Evolutionary conservation across 2,113 vertebrate genomes (phyloP).

Genomic region (Tringa solitaria): DNA sequence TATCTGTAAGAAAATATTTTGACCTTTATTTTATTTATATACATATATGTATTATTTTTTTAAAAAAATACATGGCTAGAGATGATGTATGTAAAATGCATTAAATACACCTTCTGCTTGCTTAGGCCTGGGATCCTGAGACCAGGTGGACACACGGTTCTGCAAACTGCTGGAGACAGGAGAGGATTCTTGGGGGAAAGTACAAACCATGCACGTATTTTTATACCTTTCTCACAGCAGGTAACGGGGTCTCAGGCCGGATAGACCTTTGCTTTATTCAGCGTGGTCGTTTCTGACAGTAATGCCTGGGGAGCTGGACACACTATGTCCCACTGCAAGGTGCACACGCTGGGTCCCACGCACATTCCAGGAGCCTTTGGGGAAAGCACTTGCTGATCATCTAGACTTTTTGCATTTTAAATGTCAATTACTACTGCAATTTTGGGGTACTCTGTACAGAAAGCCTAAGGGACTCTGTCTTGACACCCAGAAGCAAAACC

Average conservation of each 20-base stretch:
- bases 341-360: neutral
- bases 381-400: neutral
- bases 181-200: neutral
- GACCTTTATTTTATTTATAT: neutral
- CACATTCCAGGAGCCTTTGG: accelerated
- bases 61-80: neutral
- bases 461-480: neutral
- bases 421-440: neutral
- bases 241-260: neutral
- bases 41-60: neutral
- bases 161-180: neutral
- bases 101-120: neutral
- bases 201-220: neutral
- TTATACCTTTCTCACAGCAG: neutral
- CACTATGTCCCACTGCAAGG: accelerated
- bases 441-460: neutral
- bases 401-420: neutral
- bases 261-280: neutral
- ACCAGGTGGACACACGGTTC: neutral
- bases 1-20: neutral
- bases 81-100: neutral
- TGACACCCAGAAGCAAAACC: neutral
- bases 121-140: neutral
- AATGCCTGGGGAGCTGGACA: neutral
- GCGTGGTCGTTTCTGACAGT: neutral